phyloP scores from a whole-genome alignment of 2,113 vertebrate species.

The Agapornis roseicollis region DNA sequence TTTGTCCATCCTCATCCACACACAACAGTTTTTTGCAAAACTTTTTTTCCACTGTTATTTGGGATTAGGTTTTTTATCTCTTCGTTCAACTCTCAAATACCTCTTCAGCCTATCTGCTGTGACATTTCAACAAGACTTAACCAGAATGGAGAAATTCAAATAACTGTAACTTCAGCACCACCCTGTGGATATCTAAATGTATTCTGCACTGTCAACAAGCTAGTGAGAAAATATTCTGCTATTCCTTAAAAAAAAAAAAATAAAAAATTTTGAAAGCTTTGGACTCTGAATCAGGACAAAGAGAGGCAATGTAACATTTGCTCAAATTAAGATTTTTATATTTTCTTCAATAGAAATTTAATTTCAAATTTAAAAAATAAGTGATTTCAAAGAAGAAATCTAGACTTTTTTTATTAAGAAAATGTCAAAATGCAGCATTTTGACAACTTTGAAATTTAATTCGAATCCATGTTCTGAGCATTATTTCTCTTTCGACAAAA shows the following conservation, averaged over 20 bases:
- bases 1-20: neutral
- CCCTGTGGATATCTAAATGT: slow-evolving; percentile 6
- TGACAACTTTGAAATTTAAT: neutral
- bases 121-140: neutral
- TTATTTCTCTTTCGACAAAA: neutral
- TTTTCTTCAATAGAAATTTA: neutral
- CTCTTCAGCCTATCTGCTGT: neutral
- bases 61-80: neutral
- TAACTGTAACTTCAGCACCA: slow-evolving; percentile 47
- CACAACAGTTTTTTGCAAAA: neutral
- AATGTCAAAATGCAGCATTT: neutral
- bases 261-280: neutral
- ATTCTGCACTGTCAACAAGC: neutral
- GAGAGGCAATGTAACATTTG: neutral
- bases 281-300: neutral
- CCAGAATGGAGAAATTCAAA: neutral
- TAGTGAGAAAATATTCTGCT: neutral
- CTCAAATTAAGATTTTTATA: neutral
- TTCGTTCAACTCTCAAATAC: neutral
- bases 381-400: neutral
- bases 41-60: neutral
- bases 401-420: neutral
- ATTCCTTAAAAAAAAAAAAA: neutral
- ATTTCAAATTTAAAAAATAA: neutral
- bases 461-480: neutral